Evolutionary conservation across 2,113 vertebrate species (phyloP).

Genomic region (Eudyptes chrysolophus): DNA sequence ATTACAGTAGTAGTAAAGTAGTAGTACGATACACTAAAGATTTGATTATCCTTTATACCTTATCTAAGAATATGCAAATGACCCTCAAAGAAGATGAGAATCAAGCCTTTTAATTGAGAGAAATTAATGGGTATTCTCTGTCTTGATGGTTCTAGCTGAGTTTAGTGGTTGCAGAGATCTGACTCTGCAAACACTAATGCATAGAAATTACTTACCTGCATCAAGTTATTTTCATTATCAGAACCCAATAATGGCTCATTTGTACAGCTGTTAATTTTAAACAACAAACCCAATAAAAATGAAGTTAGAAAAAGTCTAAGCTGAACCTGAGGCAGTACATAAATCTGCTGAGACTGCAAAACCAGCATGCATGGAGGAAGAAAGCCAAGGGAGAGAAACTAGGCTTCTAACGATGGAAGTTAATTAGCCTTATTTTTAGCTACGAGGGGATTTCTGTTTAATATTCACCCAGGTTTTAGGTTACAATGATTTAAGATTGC

Average conservation of each 20-base stretch:
- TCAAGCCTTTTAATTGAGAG: background rate
- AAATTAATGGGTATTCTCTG: background rate
- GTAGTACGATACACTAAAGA: background rate
- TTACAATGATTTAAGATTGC: background rate
- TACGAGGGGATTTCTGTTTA: slow-evolving; percentile 9
- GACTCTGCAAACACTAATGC: background rate
- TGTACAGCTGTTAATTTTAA: background rate
- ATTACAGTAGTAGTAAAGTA: background rate
- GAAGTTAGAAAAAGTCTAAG: background rate
- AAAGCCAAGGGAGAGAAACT: background rate
- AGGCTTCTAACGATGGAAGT: background rate
- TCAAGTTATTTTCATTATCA: background rate
- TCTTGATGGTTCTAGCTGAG: background rate
- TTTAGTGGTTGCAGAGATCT: background rate
- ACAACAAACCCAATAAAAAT: background rate
- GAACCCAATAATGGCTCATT: background rate
- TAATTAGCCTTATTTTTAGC: slow-evolving; percentile 28
- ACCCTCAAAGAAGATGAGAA: background rate
- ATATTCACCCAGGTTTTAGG: background rate
- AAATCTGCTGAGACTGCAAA: slow-evolving; percentile 39
- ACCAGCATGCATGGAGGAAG: background rate
- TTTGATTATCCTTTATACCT: background rate
- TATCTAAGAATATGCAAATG: background rate
- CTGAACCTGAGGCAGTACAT: background rate
- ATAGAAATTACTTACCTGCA: background rate